Evolutionary conservation across 2,113 vertebrate species (phyloP).

Genomic region (Tor tambroides): DNA sequence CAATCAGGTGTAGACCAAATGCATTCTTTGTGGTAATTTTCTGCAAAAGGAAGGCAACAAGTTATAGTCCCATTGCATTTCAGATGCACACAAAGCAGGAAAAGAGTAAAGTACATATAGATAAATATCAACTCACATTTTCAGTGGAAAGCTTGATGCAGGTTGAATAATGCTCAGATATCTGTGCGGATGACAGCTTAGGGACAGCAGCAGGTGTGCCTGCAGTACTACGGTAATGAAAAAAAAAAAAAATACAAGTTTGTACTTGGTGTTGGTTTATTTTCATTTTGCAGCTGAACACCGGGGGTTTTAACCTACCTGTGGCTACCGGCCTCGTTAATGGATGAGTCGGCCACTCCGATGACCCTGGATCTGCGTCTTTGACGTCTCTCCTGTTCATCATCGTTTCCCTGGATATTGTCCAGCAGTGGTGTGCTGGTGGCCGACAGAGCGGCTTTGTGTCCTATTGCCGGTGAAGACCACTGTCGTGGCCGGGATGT

Average conservation of each 20-base stretch:
- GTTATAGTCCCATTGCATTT: neutral
- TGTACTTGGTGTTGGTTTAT: neutral
- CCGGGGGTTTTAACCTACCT: conserved; percentile 62
- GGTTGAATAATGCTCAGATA: conserved; percentile 92
- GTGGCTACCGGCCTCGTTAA: conserved; percentile 70
- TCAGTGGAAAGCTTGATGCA: conserved; percentile 94
- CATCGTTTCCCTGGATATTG: conserved; percentile 86
- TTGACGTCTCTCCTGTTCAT: conserved; percentile 86
- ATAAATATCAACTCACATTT: conserved; percentile 82
- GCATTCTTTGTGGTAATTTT: conserved; percentile 98
- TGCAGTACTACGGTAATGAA: conserved; percentile 61
- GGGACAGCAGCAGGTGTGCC: conserved; percentile 79
- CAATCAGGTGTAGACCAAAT: conserved; percentile 93
- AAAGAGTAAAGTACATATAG: neutral
- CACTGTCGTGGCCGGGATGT: conserved; percentile 65
- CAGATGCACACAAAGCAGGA: neutral
- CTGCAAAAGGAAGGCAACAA: conserved; percentile 63
- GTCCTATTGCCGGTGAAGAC: conserved; percentile 68
- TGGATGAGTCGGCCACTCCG: conserved; percentile 67
- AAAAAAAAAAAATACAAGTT: neutral
- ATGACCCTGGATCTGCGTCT: conserved; percentile 83
- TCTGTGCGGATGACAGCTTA: conserved; percentile 86
- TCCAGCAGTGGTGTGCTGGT: conserved; percentile 79
- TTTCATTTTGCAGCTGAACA: neutral
- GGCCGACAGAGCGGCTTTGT: conserved; percentile 67